Evolutionary conservation across 1,140 invertebrate genomes (phyloP).

Genomic region (Radopholus similis): DNA sequence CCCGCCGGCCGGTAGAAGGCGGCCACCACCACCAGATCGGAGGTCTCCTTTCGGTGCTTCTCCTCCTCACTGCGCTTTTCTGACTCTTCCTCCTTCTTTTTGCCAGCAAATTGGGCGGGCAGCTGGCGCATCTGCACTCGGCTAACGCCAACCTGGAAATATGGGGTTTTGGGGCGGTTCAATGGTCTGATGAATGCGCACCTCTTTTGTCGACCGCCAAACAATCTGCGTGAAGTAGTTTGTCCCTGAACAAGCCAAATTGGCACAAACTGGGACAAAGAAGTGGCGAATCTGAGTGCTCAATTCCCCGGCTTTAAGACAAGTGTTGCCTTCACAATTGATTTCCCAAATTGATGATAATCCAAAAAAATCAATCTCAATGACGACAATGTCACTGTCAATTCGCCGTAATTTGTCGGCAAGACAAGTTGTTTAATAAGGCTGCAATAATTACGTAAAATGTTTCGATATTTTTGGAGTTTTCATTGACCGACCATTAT

Average conservation of each 20-base stretch:
- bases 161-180: background rate
- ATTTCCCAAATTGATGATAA: too few species aligned
- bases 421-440: too few species aligned
- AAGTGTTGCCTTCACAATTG: too few species aligned
- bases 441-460: too few species aligned
- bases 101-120: background rate
- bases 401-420: too few species aligned
- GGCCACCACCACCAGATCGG: constrained; percentile 47
- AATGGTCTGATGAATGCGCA: constrained; percentile 16
- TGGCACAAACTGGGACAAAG: too few species aligned
- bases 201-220: constrained; percentile 54
- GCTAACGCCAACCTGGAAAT: constrained; percentile 13
- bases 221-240: constrained; percentile 60
- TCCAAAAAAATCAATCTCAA: too few species aligned
- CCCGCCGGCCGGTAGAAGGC: constrained; percentile 57
- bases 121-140: background rate
- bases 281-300: too few species aligned
- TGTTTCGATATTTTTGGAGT: background rate
- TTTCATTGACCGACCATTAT: background rate
- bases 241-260: too few species aligned
- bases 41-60: background rate
- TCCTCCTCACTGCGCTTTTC: background rate
- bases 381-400: too few species aligned
- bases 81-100: constrained; percentile 5
- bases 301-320: too few species aligned